Evolutionary conservation across 2,888 invertebrate genomes (phyloP), one percentile per base, ranked within the genome.

Genomic region (Agrochola lychnidis): DNA sequence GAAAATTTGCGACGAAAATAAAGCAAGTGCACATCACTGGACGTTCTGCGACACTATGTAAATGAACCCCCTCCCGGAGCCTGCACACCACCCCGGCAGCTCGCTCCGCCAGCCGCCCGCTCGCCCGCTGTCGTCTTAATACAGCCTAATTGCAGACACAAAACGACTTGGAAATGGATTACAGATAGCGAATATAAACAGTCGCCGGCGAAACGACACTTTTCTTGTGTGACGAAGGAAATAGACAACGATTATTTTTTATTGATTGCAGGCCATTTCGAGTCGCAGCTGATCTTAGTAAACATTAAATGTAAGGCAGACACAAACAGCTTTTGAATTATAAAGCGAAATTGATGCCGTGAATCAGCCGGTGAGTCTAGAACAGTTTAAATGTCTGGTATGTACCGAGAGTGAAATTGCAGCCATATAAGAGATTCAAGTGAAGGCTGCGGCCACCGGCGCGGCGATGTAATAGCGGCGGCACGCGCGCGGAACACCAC

Each of bases 71-170:
- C 14, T 12, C n/a, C 36, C 40, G 14, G 19, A 25, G 40, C 66
- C 42, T 7, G 12, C 9, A 36, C 53, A 12, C 56, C 48, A 76
- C 22, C 22, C 14, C 2, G 19, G 7, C 9, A 22, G 14, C 19
- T 51, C 51, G 19, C 19, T 19, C 19, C 51, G 22, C 30, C 30
- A 51, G 4, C 19, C 51, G 22, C 30, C 30, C 67, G 4, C 51
- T 16, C 64, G 10, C 57, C 59, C 45, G 14, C 73, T 66, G 61
- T 36, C 64, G 53, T 81, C 77, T 77, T 80, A 81, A 83, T 77
- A 72, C 48, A 80, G 62, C 74, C 76, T 84, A 82, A 79, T 84
- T 85, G 82, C 70, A 82, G 81, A 78, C 73, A 73, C 75, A 85
- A 75, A 79, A 85, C 68, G 76, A 74, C 72, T 73, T 57, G 62